These are phyloP conservation scores for Chlamydotis undulata DNA, from an alignment of 2,113 vertebrate genomes.

Conservation along the genomic window DNA sequence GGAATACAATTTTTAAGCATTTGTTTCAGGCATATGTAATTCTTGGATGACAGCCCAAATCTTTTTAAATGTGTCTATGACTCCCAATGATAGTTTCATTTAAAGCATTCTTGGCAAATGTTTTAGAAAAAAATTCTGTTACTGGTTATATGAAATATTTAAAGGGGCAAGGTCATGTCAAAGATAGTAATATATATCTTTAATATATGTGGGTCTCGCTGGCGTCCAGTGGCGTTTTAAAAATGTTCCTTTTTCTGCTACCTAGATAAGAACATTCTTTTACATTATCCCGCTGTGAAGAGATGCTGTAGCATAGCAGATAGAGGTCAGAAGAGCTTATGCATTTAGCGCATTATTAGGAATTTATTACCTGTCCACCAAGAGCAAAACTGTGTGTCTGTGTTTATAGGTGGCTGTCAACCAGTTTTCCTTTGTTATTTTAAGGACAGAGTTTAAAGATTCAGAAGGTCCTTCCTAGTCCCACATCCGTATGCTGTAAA, in stretches of 20 bases:
- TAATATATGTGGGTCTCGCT: slow-evolving; percentile 14
- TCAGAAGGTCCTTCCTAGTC: not conserved
- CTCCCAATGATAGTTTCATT: slow-evolving; percentile 15
- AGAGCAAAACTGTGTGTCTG: not conserved
- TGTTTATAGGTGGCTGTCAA: not conserved
- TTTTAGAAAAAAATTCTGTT: slow-evolving; percentile 9
- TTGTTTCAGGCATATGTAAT: slow-evolving; percentile 43
- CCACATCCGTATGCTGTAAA: not conserved
- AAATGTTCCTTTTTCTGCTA: not conserved
- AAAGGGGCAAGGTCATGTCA: slow-evolving; percentile 25
- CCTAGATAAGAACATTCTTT: slow-evolving; percentile 19
- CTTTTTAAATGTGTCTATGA: not conserved
- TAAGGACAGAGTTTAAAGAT: not conserved
- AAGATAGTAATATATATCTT: slow-evolving; percentile 19
- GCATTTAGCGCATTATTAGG: not conserved
- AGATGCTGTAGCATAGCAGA: not conserved
- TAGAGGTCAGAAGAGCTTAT: not conserved
- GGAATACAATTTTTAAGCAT: not conserved
- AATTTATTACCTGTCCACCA: not conserved
- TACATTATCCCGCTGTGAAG: not conserved
- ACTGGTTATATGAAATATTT: slow-evolving; percentile 42
- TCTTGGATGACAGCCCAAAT: slow-evolving; percentile 18
- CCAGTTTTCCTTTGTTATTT: not conserved
- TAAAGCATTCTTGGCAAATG: slow-evolving; percentile 43
- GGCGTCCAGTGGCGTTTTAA: not conserved